Base-by-base conservation (phyloP, 2,888 invertebrate genomes). In the Stenoptilia bipunctidactyla region DNA sequence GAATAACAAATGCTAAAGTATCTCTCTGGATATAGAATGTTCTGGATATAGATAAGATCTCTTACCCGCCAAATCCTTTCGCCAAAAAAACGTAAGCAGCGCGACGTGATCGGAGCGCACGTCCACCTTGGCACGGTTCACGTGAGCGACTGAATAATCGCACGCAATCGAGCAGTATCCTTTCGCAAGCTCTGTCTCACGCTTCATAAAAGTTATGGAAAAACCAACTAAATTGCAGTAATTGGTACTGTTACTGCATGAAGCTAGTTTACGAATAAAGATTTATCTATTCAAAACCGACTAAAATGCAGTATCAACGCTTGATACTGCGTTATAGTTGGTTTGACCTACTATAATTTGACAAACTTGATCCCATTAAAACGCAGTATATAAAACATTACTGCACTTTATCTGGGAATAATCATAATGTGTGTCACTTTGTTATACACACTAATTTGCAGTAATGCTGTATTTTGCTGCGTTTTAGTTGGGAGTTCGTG, bases 361-460 rank as follows among this genome's bases (percentile, higher is more conserved):
- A 20, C 37, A 37, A 37, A 37, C 37, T 37, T 37, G 25, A 37
- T 37, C 37, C 37, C 37, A 37, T 37, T 37, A 37, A 37, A 37
- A 37, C 37, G 37, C 37, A 37, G 37, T 37, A 37, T 15, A 37
- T 37, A 37, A 37, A 37, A 37, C 27, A 12, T 37, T 37, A 37
- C 37, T 37, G 37, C 37, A 37, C 25, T 37, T 37, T 37, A 37
- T n/a, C 20, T 37, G 25, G 37, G 37, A 37, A 38, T 38, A 38
- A 38, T 27, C 38, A 38, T 38, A n/a, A 38, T 38, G 38, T 38
- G 38, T 38, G 38, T 38, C 38, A 38, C 38, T 38, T 27, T 38
- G 38, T 38, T 38, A n/a, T 27, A 15, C 38, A 27, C 27, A 38
- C 30, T 38, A 30, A 38, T 30, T 15, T 37, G 37, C 37, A 37